A percentile compares a stretch with the other conserved stretches of the same genome.
phyloP scores from a whole-genome alignment of 2,888 invertebrate genomes.

The Archips crataeganus region DNA sequence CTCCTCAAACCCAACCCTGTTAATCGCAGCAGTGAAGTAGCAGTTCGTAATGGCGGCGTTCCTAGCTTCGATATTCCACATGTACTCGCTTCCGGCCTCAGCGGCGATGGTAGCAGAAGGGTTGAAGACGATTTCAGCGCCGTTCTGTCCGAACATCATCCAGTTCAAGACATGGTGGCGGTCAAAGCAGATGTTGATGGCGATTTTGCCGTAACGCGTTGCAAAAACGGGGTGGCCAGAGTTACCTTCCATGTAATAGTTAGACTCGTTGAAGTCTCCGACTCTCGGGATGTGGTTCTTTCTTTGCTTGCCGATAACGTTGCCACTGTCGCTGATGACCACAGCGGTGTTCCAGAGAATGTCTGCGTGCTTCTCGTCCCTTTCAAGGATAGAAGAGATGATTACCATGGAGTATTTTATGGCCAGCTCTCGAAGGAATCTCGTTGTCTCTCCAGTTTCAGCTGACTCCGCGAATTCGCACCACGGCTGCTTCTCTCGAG shows the following conservation, averaged over 20 bases:
- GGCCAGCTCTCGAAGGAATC: constrained; percentile 92
- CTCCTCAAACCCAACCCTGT: constrained; percentile 96
- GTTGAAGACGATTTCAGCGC: constrained; percentile 99
- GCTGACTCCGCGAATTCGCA: constrained; percentile 98
- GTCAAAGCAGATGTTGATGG: constrained; percentile 98
- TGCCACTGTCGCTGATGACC: constrained; percentile 95
- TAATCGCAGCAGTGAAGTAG: constrained; percentile 97
- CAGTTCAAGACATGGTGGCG: constrained; percentile 99
- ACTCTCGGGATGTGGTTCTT: constrained; percentile 99
- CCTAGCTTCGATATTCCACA: constrained; percentile 98
- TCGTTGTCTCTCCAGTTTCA: constrained; percentile 94
- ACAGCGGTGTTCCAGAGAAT: constrained; percentile 98
- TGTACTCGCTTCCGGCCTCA: constrained; percentile 92
- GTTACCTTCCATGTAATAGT: constrained; percentile 98
- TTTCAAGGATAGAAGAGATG: constrained; percentile 97
- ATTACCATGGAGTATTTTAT: constrained; percentile 96
- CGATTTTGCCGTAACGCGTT: constrained; percentile 95
- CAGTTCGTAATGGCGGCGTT: constrained; percentile 99
- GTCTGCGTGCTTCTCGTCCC: constrained; percentile 94
- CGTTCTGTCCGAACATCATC: constrained; percentile 99
- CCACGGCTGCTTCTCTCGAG: constrained; percentile 98
- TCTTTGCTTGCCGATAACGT: constrained; percentile 96
- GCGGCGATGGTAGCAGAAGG: constrained; percentile 96
- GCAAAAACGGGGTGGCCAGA: constrained; percentile 98
- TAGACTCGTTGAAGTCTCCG: constrained; percentile 99